Evolutionary conservation across 2,888 invertebrate species (phyloP).

Genomic region (Heliconius ismenius): DNA sequence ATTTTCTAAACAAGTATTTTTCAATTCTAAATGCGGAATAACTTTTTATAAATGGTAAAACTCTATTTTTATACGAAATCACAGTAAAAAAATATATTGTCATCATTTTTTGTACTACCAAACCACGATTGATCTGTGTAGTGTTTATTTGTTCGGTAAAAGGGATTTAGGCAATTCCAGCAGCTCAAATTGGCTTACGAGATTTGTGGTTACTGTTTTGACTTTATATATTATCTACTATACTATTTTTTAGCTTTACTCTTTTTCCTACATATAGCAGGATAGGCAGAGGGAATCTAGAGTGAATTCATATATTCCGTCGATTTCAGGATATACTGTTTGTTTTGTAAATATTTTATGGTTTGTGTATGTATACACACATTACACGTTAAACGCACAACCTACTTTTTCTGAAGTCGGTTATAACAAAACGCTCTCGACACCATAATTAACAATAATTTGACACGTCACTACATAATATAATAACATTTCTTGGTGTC

Average conservation of each 20-base stretch:
- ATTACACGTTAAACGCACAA: too few relatives aligned
- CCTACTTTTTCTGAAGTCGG: too few relatives aligned
- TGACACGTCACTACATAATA: conserved; percentile 7
- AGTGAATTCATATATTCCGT: too few relatives aligned
- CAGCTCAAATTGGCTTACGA: conserved; percentile 48
- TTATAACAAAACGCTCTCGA: background rate
- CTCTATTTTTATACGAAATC: conserved; percentile 41
- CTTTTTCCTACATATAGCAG: background rate
- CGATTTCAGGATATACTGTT: too few relatives aligned
- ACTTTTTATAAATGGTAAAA: too few relatives aligned
- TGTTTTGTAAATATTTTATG: background rate
- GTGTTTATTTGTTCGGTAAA: conserved; percentile 64
- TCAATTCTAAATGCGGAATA: too few relatives aligned
- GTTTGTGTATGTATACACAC: background rate
- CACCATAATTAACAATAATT: background rate
- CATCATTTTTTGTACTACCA: conserved; percentile 21
- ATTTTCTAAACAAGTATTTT: too few relatives aligned
- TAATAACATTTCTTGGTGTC: conserved; percentile 28
- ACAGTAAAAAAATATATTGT: background rate
- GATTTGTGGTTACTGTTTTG: conserved; percentile 31
- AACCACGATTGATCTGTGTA: conserved; percentile 67
- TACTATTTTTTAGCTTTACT: background rate
- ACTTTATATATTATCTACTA: conserved; percentile 26
- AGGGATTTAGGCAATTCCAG: conserved; percentile 61
- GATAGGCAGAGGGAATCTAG: too few relatives aligned